These are phyloP conservation scores for Nemurella pictetii DNA, from an alignment of 2,888 invertebrate species.

Conservation along the genomic window DNA sequence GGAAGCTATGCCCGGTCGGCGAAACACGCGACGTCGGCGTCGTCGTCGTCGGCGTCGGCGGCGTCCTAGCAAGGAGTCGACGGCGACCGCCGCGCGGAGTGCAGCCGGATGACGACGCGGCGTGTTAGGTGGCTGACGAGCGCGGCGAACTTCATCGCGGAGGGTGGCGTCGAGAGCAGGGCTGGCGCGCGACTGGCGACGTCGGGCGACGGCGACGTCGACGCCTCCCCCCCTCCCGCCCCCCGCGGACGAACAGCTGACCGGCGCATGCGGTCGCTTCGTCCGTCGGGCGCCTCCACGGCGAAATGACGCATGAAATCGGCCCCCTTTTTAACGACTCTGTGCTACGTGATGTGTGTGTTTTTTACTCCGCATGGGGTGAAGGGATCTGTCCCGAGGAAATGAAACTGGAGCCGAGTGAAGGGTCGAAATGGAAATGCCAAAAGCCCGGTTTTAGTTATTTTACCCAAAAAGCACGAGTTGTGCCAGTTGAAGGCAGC, in stretches of 20 bases:
- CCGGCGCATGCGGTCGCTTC: background rate
- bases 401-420: no score
- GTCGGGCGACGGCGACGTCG: constrained; percentile 8
- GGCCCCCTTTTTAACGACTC: no score
- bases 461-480: no score
- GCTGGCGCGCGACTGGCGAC: constrained; percentile 6
- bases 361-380: no score
- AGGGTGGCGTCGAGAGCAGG: constrained; percentile 8
- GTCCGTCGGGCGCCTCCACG: background rate
- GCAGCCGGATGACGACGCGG: background rate
- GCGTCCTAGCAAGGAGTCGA: background rate
- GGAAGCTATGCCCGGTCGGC: background rate
- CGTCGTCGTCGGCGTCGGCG: background rate
- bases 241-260: background rate
- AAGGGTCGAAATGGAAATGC: no score
- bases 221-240: background rate
- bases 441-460: no score
- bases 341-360: no score
- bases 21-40: background rate
- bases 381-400: no score
- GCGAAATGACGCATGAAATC: background rate
- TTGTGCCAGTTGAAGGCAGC: no score
- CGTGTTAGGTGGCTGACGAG: constrained; percentile 15
- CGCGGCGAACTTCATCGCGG: constrained; percentile 7
- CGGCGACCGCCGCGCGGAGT: constrained; percentile 22